phyloP scores from a whole-genome alignment of 2,888 invertebrate species.

The Aleiodes leptofemur region DNA sequence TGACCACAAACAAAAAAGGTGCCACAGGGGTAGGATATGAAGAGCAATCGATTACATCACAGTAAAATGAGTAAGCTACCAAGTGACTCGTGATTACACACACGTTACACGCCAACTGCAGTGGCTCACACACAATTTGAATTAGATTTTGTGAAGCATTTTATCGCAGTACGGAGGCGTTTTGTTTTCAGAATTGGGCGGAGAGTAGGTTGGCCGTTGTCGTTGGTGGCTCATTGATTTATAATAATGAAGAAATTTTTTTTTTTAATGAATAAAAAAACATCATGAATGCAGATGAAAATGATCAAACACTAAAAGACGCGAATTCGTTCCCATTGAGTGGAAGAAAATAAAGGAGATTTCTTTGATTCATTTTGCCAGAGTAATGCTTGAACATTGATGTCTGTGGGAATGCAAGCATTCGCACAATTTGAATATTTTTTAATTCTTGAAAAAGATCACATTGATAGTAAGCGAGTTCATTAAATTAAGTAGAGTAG shows the following conservation, averaged over 20 bases:
- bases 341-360: not conserved
- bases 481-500: no score
- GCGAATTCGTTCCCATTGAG: conserved; percentile 42
- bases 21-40: conserved; percentile 56
- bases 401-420: no score
- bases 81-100: conserved; percentile 51
- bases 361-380: no score
- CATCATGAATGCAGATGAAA: not conserved
- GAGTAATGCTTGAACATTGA: no score
- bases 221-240: conserved; percentile 70
- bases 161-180: conserved; percentile 70
- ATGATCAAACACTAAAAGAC: conserved; percentile 30
- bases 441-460: no score
- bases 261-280: conserved; percentile 54
- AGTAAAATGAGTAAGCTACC: conserved; percentile 61
- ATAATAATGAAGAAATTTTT: conserved; percentile 55
- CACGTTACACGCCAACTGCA: conserved; percentile 42
- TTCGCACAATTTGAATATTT: no score
- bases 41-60: conserved; percentile 63
- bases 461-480: no score
- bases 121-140: conserved; percentile 34
- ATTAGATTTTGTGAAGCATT: conserved; percentile 65
- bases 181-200: conserved; percentile 73
- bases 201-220: conserved; percentile 73
- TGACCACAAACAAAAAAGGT: conserved; percentile 71